Evolutionary conservation across 2,888 invertebrate genomes (phyloP).

Genomic region (Ophion ventricosus): DNA sequence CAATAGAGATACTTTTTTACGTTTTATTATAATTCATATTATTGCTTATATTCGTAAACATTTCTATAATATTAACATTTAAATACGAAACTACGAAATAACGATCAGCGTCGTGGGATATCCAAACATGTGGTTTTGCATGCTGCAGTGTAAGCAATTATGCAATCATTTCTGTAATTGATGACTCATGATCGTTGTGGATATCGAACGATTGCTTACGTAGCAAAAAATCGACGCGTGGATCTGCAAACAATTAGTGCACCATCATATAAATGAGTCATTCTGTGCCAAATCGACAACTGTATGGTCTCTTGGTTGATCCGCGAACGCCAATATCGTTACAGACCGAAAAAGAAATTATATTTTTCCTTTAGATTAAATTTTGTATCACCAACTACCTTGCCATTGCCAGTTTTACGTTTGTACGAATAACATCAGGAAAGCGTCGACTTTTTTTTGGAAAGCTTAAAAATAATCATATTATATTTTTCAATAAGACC

Average conservation of each 20-base stretch:
- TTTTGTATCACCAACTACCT: too few species aligned
- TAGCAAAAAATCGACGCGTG: slow-evolving; percentile 12
- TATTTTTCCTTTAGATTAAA: too few species aligned
- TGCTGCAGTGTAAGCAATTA: slow-evolving; percentile 21
- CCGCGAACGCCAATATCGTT: background rate
- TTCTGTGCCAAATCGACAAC: background rate
- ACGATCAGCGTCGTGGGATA: background rate
- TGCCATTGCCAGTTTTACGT: too few species aligned
- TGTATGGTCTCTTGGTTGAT: background rate
- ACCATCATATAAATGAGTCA: slow-evolving; percentile 4
- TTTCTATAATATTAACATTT: too few species aligned
- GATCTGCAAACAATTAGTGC: background rate
- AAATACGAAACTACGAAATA: background rate
- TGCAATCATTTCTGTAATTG: slow-evolving; percentile 51
- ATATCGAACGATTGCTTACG: slow-evolving; percentile 32
- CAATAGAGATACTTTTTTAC: too few species aligned
- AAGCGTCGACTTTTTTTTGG: too few species aligned
- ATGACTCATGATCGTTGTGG: slow-evolving; percentile 48
- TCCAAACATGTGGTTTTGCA: background rate
- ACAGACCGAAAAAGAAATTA: background rate
- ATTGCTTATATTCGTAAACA: too few species aligned
- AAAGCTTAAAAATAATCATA: too few species aligned
- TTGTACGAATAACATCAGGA: too few species aligned
- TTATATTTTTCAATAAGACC: too few species aligned
- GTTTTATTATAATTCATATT: too few species aligned